Percentiles rank a stretch among this genome's conserved stretches.
These are phyloP conservation scores for Aepyceros melampus DNA, from an alignment of 2,113 vertebrate species.

Conservation along the genomic window DNA sequence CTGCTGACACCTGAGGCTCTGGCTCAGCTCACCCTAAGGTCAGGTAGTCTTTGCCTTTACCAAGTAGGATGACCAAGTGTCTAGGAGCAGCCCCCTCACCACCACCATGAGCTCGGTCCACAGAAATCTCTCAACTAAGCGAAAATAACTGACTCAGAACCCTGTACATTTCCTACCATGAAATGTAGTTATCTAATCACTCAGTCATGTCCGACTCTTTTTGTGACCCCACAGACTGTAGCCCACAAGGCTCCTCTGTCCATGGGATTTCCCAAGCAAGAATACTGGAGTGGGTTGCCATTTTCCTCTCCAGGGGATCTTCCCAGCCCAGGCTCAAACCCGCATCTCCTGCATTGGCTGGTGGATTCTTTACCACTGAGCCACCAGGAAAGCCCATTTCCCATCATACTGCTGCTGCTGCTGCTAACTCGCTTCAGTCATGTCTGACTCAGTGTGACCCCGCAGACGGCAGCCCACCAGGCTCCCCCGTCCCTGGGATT, in stretches of 20 bases:
- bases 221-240: not conserved
- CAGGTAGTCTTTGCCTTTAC: not conserved
- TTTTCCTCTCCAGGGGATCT: not conserved
- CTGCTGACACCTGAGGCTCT: not conserved
- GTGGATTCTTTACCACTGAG: not conserved
- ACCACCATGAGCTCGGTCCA: not conserved
- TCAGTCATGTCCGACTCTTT: not conserved
- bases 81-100: not conserved
- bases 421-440: too few relatives aligned
- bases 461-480: too few relatives aligned
- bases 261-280: not conserved
- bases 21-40: not conserved
- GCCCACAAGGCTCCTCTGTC: not conserved
- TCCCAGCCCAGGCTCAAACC: not conserved
- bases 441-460: too few relatives aligned
- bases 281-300: not conserved
- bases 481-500: fast-evolving
- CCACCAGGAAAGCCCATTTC: not conserved
- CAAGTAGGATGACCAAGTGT: not conserved
- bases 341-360: fast-evolving
- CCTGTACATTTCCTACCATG: not conserved
- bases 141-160: not conserved
- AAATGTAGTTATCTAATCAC: fast-evolving
- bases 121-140: not conserved
- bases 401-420: too few relatives aligned